Conservation (phyloP, 2,113 vertebrate species). For the Cephalophus harveyi region DNA sequence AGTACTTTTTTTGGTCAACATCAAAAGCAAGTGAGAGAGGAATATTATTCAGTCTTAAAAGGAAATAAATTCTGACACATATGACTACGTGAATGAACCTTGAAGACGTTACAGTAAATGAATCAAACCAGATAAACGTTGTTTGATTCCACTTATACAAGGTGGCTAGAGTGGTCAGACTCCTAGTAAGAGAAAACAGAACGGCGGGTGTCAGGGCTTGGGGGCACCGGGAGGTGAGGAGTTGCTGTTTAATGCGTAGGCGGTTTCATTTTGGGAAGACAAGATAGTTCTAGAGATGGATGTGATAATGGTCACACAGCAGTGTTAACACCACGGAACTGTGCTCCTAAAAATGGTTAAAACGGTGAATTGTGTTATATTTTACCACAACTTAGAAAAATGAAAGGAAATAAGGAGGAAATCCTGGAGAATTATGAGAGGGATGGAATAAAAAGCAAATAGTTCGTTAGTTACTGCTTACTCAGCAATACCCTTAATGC, state of each 20-base stretch:
- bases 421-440: not conserved
- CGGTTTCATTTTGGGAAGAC: not conserved
- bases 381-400: not conserved
- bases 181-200: too few species aligned
- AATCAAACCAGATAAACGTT: not conserved
- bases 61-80: not conserved
- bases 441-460: not conserved
- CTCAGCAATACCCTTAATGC: not conserved
- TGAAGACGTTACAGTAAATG: not conserved
- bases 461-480: not conserved
- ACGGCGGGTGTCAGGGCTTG: not conserved
- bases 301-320: not conserved
- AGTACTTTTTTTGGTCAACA: not conserved
- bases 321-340: not conserved
- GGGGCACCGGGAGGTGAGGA: fast-evolving
- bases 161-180: not conserved
- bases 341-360: not conserved
- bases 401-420: not conserved
- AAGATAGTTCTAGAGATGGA: not conserved
- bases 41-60: not conserved
- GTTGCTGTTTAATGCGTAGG: not conserved
- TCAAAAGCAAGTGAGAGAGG: not conserved
- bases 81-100: not conserved
- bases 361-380: not conserved
- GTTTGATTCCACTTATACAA: not conserved